Conservation (phyloP, 2,113 vertebrate species). For the Leiothrix lutea region DNA sequence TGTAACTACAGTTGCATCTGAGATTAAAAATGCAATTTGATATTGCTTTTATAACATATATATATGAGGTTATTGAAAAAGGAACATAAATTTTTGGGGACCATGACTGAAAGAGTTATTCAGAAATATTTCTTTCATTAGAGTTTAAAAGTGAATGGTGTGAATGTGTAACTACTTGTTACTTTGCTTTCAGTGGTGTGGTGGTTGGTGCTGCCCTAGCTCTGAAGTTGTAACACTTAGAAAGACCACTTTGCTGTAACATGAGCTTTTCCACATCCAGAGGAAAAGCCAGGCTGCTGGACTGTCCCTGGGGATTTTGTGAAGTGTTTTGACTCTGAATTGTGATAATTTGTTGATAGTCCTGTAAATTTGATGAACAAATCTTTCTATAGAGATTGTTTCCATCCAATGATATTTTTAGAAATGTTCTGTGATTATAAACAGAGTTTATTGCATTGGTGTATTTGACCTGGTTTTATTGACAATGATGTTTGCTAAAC, state of each 20-base stretch:
- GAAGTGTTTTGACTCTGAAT: not conserved
- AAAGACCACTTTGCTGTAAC: not conserved
- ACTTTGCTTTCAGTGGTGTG: not conserved
- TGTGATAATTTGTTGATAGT: not conserved
- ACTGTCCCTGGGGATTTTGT: not conserved
- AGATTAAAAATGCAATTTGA: not conserved
- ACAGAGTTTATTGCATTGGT: not conserved
- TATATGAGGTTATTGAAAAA: not conserved
- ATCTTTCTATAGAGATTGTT: not conserved
- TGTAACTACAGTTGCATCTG: not conserved
- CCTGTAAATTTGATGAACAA: not conserved
- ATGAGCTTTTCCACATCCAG: rapidly evolving
- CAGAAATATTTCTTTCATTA: not conserved
- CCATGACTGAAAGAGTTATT: not conserved
- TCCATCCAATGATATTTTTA: not conserved
- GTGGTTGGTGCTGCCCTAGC: not conserved
- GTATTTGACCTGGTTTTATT: not conserved
- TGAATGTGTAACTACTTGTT: not conserved
- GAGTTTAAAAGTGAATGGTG: not conserved
- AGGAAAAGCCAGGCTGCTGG: not conserved
- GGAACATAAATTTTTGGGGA: not conserved
- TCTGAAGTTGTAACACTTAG: not conserved
- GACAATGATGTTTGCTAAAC: not conserved
- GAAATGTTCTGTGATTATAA: not conserved
- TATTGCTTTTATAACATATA: not conserved